phyloP scores from a whole-genome alignment of 2,888 invertebrate species.

The Cerastis leucographa region DNA sequence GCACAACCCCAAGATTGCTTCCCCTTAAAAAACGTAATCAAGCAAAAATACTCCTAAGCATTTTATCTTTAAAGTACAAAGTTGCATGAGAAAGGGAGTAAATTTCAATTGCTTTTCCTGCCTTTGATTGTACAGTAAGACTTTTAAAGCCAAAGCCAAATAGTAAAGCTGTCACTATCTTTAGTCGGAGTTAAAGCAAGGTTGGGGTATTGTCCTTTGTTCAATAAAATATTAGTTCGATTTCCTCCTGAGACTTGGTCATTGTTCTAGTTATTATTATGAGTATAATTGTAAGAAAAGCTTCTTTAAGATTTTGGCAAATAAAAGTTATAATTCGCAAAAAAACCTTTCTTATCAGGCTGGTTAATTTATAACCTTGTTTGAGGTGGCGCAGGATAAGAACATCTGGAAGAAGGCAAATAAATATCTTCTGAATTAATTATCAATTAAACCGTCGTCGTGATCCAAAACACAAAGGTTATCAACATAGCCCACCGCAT shows the following conservation, averaged over 20 bases:
- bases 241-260: background rate
- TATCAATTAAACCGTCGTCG: background rate
- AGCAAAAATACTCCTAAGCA: slow-evolving; percentile 33
- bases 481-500: too few relatives aligned
- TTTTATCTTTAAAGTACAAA: slow-evolving; percentile 36
- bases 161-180: slow-evolving; percentile 50
- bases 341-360: background rate
- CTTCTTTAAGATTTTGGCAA: background rate
- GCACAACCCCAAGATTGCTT: slow-evolving; percentile 71
- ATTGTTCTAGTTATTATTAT: background rate
- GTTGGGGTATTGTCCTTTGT: slow-evolving; percentile 5
- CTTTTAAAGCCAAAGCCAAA: slow-evolving; percentile 50
- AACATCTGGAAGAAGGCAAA: background rate
- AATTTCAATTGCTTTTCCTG: slow-evolving; percentile 58
- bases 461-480: too few relatives aligned
- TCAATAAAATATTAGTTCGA: background rate
- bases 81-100: slow-evolving; percentile 6
- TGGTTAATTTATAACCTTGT: background rate
- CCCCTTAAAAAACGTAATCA: slow-evolving; percentile 21
- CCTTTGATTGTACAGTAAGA: slow-evolving; percentile 51
- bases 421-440: background rate
- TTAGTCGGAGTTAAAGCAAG: slow-evolving; percentile 32
- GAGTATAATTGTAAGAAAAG: background rate
- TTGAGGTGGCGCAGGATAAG: background rate
- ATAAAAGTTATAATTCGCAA: background rate